Base-by-base conservation (phyloP, 2,797 vertebrate genomes). In the Gambelia wislizenii region DNA sequence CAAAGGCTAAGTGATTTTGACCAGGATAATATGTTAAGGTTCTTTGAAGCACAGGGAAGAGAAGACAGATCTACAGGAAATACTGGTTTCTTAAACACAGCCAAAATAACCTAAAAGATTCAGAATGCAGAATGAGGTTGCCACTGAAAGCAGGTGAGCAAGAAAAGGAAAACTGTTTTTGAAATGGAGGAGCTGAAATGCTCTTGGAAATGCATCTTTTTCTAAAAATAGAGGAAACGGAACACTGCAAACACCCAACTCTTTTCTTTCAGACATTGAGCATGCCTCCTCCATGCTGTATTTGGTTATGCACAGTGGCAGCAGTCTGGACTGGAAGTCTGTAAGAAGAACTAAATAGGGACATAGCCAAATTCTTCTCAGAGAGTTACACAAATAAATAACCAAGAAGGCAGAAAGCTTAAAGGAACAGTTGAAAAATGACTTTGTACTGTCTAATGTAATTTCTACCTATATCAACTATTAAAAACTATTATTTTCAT, bases 151-250 rank as follows among this genome's bases (percentile, higher is more conserved):
- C 10, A 44, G 36, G 49, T 69, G 14, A 70, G 30, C 80, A 59
- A 78, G 49, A 8, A 78, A 79, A 87, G 54, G 79, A 92, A 84
- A 49, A 75, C 64, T 47, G 52, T 52, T 39, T 91, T 83, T 92
- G 39, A 8, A 30, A 80, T 70, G n/a, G 84, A 36, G 80, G 82
- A 49, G 4, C 30, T 80, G 76, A 86, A 89, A 90, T 61, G 36
- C 80, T 87, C 80, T 25, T 79, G 89, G 77, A 92, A 90, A 27
- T 33, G 12, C 67, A 75, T 85, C 84, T 83, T 84, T 61, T 80
- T 89, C 92, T 91, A 89, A 95, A 96, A 93, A 91, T 86, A 93
- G 77, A 88, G 20, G n/a, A 91, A 81, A 67, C 64, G n/a, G 84
- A 93, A 90, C 52, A 90, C 82, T 93, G 77, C 59, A 69, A 77